Conservation (phyloP, 2,113 vertebrate genomes). For the Triplophysa siluroides region DNA sequence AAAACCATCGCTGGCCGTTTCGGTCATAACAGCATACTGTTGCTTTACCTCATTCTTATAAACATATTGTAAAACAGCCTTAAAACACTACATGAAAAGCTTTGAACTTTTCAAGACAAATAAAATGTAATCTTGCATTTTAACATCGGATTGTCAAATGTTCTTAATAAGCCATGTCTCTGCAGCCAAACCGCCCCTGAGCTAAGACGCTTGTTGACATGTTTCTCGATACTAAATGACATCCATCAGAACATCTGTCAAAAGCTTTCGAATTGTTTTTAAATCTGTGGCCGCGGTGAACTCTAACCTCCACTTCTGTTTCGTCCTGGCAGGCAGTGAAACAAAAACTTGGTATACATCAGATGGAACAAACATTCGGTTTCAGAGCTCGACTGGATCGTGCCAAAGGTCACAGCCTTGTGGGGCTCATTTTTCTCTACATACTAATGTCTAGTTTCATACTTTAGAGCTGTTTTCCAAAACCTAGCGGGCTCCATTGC, state of each 20-base stretch:
- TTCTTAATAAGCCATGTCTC: constrained; percentile 50
- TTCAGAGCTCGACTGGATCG: constrained; percentile 56
- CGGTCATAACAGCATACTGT: constrained; percentile 59
- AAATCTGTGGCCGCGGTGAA: constrained; percentile 66
- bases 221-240: constrained; percentile 68
- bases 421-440: not conserved
- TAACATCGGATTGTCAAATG: constrained; percentile 59
- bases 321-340: constrained; percentile 55
- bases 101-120: constrained; percentile 67
- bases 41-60: constrained; percentile 65
- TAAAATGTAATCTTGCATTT: constrained; percentile 45
- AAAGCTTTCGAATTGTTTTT: constrained; percentile 68
- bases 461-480: constrained; percentile 7
- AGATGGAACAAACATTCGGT: constrained; percentile 57
- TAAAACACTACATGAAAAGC: constrained; percentile 73
- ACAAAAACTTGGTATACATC: constrained; percentile 57
- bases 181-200: constrained; percentile 67
- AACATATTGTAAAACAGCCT: constrained; percentile 66
- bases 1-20: constrained; percentile 49
- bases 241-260: constrained; percentile 56
- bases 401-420: constrained; percentile 43
- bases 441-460: constrained; percentile 18
- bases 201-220: constrained; percentile 71
- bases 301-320: constrained; percentile 64
- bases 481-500: constrained; percentile 2